These are phyloP conservation scores for Aegotheles bennettii DNA, from an alignment of 2,113 vertebrate species.

Conservation along the genomic window DNA sequence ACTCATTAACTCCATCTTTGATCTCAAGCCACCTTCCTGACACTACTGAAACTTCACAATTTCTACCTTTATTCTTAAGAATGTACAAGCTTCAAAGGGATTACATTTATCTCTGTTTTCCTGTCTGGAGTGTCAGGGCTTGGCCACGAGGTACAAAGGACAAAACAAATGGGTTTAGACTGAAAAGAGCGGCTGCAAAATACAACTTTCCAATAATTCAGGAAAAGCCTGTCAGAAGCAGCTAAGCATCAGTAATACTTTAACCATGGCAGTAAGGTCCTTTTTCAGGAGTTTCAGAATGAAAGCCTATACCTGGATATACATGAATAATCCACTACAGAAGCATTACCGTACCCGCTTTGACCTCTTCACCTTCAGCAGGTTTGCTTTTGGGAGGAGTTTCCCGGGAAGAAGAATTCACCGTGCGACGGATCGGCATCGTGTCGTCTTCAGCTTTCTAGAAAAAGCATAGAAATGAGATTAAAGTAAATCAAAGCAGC, in stretches of 20 bases:
- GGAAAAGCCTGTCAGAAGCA: neutral
- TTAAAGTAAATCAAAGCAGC: slow-evolving; percentile 31
- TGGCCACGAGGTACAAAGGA: neutral
- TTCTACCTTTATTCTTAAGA: neutral
- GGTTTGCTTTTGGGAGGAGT: slow-evolving; percentile 82
- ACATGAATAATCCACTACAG: fast-evolving
- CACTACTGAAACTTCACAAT: neutral
- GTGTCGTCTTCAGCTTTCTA: slow-evolving; percentile 74
- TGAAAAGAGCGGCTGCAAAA: neutral
- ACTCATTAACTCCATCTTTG: neutral
- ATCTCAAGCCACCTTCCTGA: neutral
- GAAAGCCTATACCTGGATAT: neutral
- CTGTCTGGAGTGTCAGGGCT: neutral
- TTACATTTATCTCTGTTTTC: neutral
- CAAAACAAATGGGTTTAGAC: neutral
- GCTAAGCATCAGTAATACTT: neutral
- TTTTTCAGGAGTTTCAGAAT: neutral
- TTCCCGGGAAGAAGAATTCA: slow-evolving; percentile 85
- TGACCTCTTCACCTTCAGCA: slow-evolving; percentile 79
- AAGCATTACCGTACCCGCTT: slow-evolving; percentile 62
- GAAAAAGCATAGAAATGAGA: slow-evolving; percentile 10
- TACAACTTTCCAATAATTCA: neutral
- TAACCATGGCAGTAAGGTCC: neutral
- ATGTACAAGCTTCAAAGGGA: neutral
- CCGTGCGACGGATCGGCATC: slow-evolving; percentile 92